Conservation (phyloP, 2,888 invertebrate species). For the Pycnomerus fuliginosus region DNA sequence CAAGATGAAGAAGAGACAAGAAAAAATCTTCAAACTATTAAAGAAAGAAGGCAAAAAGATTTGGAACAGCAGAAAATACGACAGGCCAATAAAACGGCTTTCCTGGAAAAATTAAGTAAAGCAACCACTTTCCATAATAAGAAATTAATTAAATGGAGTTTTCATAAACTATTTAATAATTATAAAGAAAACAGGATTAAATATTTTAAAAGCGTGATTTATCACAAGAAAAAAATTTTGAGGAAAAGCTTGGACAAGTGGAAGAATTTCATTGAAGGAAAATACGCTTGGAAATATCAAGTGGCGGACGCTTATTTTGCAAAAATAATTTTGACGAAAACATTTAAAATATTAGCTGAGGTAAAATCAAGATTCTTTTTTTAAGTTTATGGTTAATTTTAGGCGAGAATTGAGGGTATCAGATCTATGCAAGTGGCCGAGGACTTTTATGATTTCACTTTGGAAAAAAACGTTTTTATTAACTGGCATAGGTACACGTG, state of each 20-base stretch:
- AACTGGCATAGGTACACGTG: slow-evolving; percentile 43
- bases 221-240: slow-evolving; percentile 37
- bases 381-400: too few species aligned
- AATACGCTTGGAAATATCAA: slow-evolving; percentile 53
- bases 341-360: slow-evolving; percentile 55
- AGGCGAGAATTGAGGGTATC: slow-evolving; percentile 54
- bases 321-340: slow-evolving; percentile 54
- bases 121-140: slow-evolving; percentile 52
- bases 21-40: slow-evolving; percentile 61
- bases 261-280: slow-evolving; percentile 32
- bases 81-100: slow-evolving; percentile 56
- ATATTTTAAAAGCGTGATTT: slow-evolving; percentile 33
- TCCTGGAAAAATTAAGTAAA: slow-evolving; percentile 50
- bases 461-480: slow-evolving; percentile 41
- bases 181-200: slow-evolving; percentile 47
- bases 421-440: slow-evolving; percentile 68
- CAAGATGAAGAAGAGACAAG: slow-evolving; percentile 64
- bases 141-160: slow-evolving; percentile 45
- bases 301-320: slow-evolving; percentile 60
- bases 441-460: slow-evolving; percentile 65
- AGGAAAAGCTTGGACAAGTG: slow-evolving; percentile 33
- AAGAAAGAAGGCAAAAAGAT: slow-evolving; percentile 61
- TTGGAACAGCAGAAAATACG: slow-evolving; percentile 58
- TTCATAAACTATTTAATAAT: slow-evolving; percentile 48
- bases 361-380: slow-evolving; percentile 46